These are phyloP conservation scores for Helogale parvula DNA, from an alignment of 2,113 vertebrate genomes.

Conservation along the genomic window DNA sequence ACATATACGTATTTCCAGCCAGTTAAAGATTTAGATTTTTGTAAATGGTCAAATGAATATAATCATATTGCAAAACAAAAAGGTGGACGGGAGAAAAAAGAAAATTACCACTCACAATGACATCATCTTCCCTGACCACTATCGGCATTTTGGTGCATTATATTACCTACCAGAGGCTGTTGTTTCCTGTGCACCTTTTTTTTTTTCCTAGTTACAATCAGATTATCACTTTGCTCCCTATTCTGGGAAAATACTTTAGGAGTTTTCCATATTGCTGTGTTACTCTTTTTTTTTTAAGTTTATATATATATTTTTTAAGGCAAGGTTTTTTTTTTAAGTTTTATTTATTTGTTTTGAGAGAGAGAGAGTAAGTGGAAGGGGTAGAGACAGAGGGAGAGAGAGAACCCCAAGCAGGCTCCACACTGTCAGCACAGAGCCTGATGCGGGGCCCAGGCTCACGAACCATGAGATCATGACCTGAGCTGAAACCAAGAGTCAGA, in stretches of 20 bases:
- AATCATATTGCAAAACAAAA: not conserved
- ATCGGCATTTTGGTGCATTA: not conserved
- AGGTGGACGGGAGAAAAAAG: not conserved
- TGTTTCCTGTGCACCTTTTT: not conserved
- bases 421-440: too few species aligned
- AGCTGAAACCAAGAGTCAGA: too few species aligned
- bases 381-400: too few species aligned
- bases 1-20: not conserved
- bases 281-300: not conserved
- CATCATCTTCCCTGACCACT: not conserved
- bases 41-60: not conserved
- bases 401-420: too few species aligned
- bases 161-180: not conserved
- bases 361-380: too few species aligned
- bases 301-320: too few species aligned
- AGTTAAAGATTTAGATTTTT: not conserved
- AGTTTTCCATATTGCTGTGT: not conserved
- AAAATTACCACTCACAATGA: not conserved
- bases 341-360: too few species aligned
- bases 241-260: not conserved
- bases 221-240: not conserved
- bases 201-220: not conserved
- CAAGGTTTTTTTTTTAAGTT: too few species aligned
- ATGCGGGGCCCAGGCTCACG: too few species aligned
- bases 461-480: too few species aligned